Evolutionary conservation across 2,888 invertebrate species (phyloP).

Genomic region (Eilema sororculum): DNA sequence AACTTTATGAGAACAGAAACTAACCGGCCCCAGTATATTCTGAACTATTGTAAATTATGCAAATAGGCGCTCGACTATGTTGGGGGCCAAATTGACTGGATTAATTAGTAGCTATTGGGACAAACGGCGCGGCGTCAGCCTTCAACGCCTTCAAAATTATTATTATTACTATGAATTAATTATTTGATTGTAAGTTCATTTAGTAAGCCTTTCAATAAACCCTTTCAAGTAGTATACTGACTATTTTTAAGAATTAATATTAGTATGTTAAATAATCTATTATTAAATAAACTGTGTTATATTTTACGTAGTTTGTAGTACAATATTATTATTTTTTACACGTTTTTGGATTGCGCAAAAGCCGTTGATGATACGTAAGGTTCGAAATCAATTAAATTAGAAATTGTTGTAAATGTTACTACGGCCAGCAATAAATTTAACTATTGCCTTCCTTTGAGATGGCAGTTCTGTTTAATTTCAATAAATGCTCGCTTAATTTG

Average conservation of each 20-base stretch:
- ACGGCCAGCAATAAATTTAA: no score
- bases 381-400: no score
- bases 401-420: no score
- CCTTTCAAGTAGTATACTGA: neutral
- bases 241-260: neutral
- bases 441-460: no score
- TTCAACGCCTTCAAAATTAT: neutral
- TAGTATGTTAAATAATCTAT: no score
- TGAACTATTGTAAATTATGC: slow-evolving; percentile 3
- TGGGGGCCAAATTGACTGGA: neutral
- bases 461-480: no score
- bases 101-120: slow-evolving; percentile 4
- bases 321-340: no score
- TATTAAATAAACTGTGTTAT: no score
- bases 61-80: slow-evolving; percentile 4
- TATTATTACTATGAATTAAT: neutral
- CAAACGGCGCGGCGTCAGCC: slow-evolving; percentile 4
- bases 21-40: neutral
- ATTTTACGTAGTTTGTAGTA: no score
- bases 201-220: neutral
- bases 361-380: no score
- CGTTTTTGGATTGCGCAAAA: no score
- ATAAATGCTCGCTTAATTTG: no score
- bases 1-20: neutral
- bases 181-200: neutral